Base-by-base conservation (phyloP, 64 coral and sea anemone species). In the Pocillopora damicornis region DNA sequence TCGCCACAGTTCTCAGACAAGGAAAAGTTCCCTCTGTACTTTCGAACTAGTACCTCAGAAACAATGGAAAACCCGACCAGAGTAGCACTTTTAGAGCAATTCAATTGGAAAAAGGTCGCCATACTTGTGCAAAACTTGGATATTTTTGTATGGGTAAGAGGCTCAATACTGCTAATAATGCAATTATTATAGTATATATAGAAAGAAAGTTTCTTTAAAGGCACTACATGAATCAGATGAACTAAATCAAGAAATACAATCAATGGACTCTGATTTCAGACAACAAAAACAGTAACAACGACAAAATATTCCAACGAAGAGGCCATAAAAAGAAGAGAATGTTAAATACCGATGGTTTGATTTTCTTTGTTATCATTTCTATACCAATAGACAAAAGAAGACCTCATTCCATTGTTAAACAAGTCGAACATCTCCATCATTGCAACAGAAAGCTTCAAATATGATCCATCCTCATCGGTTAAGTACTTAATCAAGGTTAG, bases 1-100 rank as follows among this genome's bases (percentile, higher is more conserved):
- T 93, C 91, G 37, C 91, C 91, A 60, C 63, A 78, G 11, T 93
- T 93, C 59, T 81, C 91, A 17, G 37, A 93, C 73, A 93, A 84
- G 22, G 74, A 68, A 22, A 93, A 89, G 72, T 93, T 93, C 23
- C 91, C 91, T 5, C 74, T 82, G 30, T 74, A 87, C 35, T 93
- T 93, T 38, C 77, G 86, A 38, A 93, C 91, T 2, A 86, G 75
- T 11, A 88, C 91, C 15, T 76, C 91, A 35, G 91, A 93, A 86
- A 83, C 80, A 35, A 78, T 89, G 86, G 91, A 93, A 57, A 93
- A 93, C 63, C 91, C 91, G 13, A 75, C 87, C 20, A 73, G 91
- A 76, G 36, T 93, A 0, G 78, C 91, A 1, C 56, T 93, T 9
- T 74, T 93, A 3, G 84, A 89, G 61, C 71, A 89, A 23, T 93